Conservation (phyloP, 2,113 vertebrate species). For the Oncorhynchus nerka region DNA sequence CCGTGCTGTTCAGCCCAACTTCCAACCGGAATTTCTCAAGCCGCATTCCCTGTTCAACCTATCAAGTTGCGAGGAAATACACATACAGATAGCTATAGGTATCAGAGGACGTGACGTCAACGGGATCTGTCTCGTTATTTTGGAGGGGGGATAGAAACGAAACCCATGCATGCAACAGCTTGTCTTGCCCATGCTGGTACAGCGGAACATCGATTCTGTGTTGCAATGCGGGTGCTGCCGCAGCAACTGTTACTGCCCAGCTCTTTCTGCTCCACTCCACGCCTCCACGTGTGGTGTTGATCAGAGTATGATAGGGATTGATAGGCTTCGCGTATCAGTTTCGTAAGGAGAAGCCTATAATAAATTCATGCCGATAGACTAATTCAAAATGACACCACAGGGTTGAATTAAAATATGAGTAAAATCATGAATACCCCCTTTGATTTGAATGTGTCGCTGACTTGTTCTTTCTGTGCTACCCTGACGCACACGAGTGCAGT, state of each 20-base stretch:
- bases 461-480: background rate
- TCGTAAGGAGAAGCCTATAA: background rate
- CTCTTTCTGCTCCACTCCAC: background rate
- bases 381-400: background rate
- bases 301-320: no score
- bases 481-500: no score
- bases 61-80: background rate
- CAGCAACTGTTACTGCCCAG: constrained; percentile 24
- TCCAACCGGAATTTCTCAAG: background rate
- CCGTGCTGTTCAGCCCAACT: constrained; percentile 18
- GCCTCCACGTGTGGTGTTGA: constrained; percentile 44
- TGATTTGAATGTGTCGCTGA: background rate
- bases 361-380: background rate
- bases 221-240: constrained; percentile 67
- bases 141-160: constrained; percentile 11
- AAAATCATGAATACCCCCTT: no score
- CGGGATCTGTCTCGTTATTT: background rate
- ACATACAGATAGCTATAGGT: background rate
- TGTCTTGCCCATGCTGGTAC: constrained; percentile 19
- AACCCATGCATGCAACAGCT: constrained; percentile 47
- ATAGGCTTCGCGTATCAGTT: background rate
- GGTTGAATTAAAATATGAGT: background rate
- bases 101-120: background rate
- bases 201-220: constrained; percentile 44
- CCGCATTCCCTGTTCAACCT: constrained; percentile 1